A percentile compares a stretch with the other conserved stretches of the same genome.
These are phyloP conservation scores for Muntiacus reevesi DNA, from an alignment of 2,113 vertebrate genomes.

Conservation along the genomic window DNA sequence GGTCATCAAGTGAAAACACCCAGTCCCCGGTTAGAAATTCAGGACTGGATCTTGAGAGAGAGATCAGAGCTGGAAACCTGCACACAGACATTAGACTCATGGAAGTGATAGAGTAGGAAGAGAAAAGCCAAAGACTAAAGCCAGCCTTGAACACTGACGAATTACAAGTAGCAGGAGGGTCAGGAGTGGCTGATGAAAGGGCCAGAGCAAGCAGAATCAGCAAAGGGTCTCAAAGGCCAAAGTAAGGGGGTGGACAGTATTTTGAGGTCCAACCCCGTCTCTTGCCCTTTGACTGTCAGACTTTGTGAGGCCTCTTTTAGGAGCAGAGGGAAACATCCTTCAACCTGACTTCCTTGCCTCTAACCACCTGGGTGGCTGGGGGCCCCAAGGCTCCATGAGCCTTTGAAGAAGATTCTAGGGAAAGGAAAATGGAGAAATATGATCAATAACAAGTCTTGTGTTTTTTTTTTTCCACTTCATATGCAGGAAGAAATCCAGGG, in stretches of 20 bases:
- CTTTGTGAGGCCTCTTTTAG: background rate
- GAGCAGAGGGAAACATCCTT: background rate
- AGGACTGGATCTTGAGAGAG: background rate
- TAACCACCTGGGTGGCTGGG: slow-evolving; percentile 24
- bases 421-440: slow-evolving; percentile 23
- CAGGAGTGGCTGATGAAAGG: background rate
- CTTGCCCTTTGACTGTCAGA: background rate
- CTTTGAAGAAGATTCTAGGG: slow-evolving; percentile 49
- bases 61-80: background rate
- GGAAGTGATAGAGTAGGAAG: background rate
- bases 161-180: background rate
- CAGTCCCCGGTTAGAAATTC: background rate
- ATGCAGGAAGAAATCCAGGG: slow-evolving; percentile 73
- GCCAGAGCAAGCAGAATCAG: background rate
- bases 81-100: background rate
- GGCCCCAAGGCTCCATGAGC: background rate
- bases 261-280: background rate
- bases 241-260: fast-evolving
- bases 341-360: background rate
- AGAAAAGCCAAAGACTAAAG: background rate
- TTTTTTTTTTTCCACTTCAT: slow-evolving; percentile 56
- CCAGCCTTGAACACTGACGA: background rate
- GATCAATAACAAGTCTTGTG: slow-evolving; percentile 47
- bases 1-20: background rate
- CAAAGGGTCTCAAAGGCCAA: background rate